A percentile compares a stretch with the other conserved stretches of the same genome.
Evolutionary conservation across 1,140 invertebrate species (phyloP).

Genomic region (Drosophila serrata): DNA sequence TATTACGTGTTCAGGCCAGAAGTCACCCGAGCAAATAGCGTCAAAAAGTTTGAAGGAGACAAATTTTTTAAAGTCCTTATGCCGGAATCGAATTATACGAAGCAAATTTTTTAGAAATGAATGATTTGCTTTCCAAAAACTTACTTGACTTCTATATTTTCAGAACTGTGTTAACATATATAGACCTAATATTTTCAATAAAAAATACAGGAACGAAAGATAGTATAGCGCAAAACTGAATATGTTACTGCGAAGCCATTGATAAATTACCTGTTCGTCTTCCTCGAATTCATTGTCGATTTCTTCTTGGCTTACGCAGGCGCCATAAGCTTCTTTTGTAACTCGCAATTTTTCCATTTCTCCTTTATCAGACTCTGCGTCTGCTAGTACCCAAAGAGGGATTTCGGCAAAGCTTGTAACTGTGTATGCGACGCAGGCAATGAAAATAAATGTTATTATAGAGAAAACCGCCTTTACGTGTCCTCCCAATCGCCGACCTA

Average conservation of each 20-base stretch:
- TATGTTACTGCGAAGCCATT: neutral
- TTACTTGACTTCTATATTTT: too few relatives aligned
- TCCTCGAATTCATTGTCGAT: neutral
- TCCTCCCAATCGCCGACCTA: slow-evolving; percentile 89
- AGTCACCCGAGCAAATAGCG: too few relatives aligned
- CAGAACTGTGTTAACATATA: too few relatives aligned
- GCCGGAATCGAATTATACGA: too few relatives aligned
- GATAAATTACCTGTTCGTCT: neutral
- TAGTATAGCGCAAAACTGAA: neutral
- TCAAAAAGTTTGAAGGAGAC: too few relatives aligned
- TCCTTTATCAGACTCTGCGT: slow-evolving; percentile 21
- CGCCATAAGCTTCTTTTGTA: neutral
- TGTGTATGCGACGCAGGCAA: slow-evolving; percentile 92
- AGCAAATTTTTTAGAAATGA: too few relatives aligned
- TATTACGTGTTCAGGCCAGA: too few relatives aligned
- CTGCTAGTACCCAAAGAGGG: slow-evolving; percentile 88
- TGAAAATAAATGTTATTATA: slow-evolving; percentile 94
- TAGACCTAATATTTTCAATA: too few relatives aligned
- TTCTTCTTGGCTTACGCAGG: neutral
- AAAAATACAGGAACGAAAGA: neutral
- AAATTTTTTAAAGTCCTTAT: too few relatives aligned
- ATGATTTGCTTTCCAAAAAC: too few relatives aligned
- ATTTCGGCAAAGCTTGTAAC: slow-evolving; percentile 95
- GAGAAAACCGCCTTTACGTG: slow-evolving; percentile 96
- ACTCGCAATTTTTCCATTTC: slow-evolving; percentile 21